phyloP scores from a whole-genome alignment of 2,113 vertebrate species.

The Boleophthalmus pectinirostris region DNA sequence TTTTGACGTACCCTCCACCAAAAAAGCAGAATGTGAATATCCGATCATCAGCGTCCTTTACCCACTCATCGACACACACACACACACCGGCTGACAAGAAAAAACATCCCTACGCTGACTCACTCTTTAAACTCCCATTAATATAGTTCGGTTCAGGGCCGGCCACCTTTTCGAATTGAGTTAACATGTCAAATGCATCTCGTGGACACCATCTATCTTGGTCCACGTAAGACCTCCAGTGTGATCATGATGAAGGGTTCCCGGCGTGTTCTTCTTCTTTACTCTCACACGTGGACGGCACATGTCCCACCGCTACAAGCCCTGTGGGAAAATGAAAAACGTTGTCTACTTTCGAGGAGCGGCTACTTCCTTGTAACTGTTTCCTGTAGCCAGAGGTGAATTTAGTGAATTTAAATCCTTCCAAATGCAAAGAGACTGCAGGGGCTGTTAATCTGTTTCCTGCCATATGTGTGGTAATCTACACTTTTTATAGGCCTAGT shows the following conservation, averaged over 20 bases:
- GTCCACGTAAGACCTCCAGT: slow-evolving; percentile 8
- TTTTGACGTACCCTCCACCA: too few relatives aligned
- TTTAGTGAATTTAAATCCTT: slow-evolving; percentile 48
- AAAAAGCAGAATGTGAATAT: too few relatives aligned
- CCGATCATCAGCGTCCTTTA: too few relatives aligned
- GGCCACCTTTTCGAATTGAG: neutral
- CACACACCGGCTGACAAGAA: neutral
- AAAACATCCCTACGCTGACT: neutral
- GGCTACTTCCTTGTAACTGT: slow-evolving; percentile 32
- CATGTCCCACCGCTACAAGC: slow-evolving; percentile 23
- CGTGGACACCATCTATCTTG: neutral
- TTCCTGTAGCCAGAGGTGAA: slow-evolving; percentile 49
- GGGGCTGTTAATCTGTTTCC: slow-evolving; percentile 31
- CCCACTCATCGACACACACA: neutral
- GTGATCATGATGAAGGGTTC: slow-evolving; percentile 22
- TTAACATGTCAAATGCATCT: neutral
- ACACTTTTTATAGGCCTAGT: slow-evolving; percentile 1
- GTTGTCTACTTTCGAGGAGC: slow-evolving; percentile 14
- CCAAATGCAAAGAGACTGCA: slow-evolving; percentile 41
- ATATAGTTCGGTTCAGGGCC: neutral
- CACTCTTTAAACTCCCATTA: neutral
- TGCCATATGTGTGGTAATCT: slow-evolving; percentile 42
- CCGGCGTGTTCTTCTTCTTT: slow-evolving; percentile 22
- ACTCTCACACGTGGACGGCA: slow-evolving; percentile 54
- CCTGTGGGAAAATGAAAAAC: neutral